Evolutionary conservation across 1,140 invertebrate genomes (phyloP).

Genomic region (Scaptomyza montana): DNA sequence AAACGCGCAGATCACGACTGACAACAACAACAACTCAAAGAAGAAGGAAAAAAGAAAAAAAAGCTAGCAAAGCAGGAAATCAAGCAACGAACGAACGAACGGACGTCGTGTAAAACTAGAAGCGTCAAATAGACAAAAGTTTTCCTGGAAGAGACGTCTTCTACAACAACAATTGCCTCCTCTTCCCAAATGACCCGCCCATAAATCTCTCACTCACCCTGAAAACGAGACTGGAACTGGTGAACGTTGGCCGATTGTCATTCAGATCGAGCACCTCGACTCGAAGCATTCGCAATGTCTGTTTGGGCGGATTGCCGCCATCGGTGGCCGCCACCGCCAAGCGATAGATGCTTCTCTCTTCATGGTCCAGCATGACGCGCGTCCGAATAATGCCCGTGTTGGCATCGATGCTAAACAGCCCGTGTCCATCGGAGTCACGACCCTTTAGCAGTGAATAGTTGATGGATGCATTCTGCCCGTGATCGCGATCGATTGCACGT

Average conservation of each 20-base stretch:
- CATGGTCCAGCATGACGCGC: constrained; percentile 93
- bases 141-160: constrained; percentile 57
- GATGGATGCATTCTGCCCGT: constrained; percentile 94
- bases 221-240: constrained; percentile 94
- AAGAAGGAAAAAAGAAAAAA: background rate
- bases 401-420: constrained; percentile 93
- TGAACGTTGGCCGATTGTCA: constrained; percentile 95
- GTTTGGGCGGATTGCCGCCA: constrained; percentile 91
- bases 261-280: constrained; percentile 95
- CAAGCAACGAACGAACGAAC: constrained; percentile 8
- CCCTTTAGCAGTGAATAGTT: constrained; percentile 94
- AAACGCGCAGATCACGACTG: constrained; percentile 73
- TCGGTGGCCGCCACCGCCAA: constrained; percentile 94
- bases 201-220: constrained; percentile 86
- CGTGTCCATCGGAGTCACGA: constrained; percentile 92
- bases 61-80: constrained; percentile 33
- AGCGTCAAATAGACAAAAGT: constrained; percentile 80
- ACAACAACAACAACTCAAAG: background rate
- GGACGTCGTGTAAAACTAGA: constrained; percentile 72
- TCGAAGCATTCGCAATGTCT: constrained; percentile 91
- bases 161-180: background rate
- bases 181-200: constrained; percentile 39
- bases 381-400: constrained; percentile 94
- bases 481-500: constrained; percentile 93
- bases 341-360: constrained; percentile 93